These are phyloP conservation scores for Drosophila eugracilis DNA, from an alignment of 1,140 invertebrate genomes.

Conservation along the genomic window DNA sequence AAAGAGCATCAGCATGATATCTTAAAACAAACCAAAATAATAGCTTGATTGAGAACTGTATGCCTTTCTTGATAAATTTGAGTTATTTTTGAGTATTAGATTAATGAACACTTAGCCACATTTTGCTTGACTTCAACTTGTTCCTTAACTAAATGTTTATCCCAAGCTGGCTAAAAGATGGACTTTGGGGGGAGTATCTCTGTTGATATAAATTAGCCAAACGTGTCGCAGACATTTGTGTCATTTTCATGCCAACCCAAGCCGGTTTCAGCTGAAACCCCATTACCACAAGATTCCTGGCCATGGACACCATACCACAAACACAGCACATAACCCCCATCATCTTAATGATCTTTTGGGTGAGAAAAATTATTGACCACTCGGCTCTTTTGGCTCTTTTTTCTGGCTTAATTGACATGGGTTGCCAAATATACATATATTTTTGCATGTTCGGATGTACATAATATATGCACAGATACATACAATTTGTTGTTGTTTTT, in stretches of 20 bases:
- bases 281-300: constrained; percentile 6
- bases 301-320: no score
- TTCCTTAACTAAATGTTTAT: not conserved
- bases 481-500: not conserved
- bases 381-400: constrained; percentile 25
- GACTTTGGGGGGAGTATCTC: constrained; percentile 3
- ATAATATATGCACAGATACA: not conserved
- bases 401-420: constrained; percentile 59
- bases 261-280: constrained; percentile 2
- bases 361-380: constrained; percentile 64
- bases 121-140: not conserved
- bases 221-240: constrained; percentile 69
- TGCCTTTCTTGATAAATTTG: not conserved
- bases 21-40: no score
- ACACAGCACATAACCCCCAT: constrained; percentile 1
- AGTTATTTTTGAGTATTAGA: not conserved
- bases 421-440: constrained; percentile 18
- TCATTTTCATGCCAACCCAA: constrained; percentile 40
- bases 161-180: not conserved
- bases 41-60: no score
- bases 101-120: not conserved
- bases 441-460: not conserved
- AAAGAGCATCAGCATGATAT: no score
- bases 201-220: constrained; percentile 59
- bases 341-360: constrained; percentile 65